Evolutionary conservation across 1,140 invertebrate species (phyloP), one percentile per base, ranked within the genome.

Genomic region (Trichonephila inaurata): DNA sequence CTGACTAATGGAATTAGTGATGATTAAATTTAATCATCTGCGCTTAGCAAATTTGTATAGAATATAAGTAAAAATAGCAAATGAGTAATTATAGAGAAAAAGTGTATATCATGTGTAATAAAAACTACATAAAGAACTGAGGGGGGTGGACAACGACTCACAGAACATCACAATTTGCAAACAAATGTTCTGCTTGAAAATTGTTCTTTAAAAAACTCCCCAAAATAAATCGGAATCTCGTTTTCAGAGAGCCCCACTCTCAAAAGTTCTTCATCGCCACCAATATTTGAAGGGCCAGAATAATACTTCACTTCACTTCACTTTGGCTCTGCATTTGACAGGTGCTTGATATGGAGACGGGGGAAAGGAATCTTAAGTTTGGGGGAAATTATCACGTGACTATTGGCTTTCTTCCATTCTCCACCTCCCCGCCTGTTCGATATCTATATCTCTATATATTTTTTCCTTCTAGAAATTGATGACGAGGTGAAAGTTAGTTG

Each of bases 371-470:
- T 24, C n/a, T 60, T n/a, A 51, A 85, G 44, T 85, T 85, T n/a
- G 82, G 24, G 21, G 24, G 51, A 85, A 85, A 85, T 85, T 44
- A 85, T 85, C 82, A 58, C 82, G 82, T 85, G 82, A 58, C 28
- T 85, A 85, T 85, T 58, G 82, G 51, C 40, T 82, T 40, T 51
- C 33, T 82, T 82, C 77, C 77, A 51, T 14, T 14, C 33, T 2
- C 40, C 28, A 12, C 19, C 77, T 40, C 24, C 19, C 19, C 40
- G 7, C 33, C 16, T 18, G 51, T 60, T 85, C 51, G 21, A 58
- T 85, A 58, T 60, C n/a, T 44, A 83, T 51, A 7, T 24, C 33
- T 16, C n/a, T 16, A 14, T n/a, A 40, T 3, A 40, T n/a, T n/a
- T 83, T 18, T 44, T 14, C 21, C 28, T 33, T 33, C 72, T 16